Percentiles rank a stretch among this genome's conserved stretches.
phyloP scores from a whole-genome alignment of 2,113 vertebrate genomes.

The Dasyornis broadbenti region DNA sequence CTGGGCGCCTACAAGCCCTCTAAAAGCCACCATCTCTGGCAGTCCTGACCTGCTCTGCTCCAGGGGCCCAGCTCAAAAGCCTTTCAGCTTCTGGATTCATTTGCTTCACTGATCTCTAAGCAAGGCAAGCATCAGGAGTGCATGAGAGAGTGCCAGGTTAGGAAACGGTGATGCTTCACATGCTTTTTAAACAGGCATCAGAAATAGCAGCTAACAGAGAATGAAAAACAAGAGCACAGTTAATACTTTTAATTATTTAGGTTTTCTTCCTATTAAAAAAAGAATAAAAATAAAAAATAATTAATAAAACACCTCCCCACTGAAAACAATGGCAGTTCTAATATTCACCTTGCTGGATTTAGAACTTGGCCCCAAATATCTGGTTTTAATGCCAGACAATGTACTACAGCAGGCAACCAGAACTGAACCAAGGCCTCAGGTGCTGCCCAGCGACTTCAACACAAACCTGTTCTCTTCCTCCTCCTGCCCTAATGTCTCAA shows the following conservation, averaged over 20 bases:
- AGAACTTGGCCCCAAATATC: not conserved
- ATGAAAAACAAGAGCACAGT: fast-evolving
- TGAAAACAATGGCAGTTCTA: not conserved
- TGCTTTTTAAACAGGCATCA: not conserved
- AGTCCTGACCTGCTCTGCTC: not conserved
- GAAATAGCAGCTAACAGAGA: not conserved
- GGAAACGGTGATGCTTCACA: not conserved
- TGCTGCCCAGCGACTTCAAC: not conserved
- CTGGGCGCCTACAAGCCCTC: not conserved
- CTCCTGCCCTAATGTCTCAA: not conserved
- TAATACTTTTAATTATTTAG: not conserved
- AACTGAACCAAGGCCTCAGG: not conserved
- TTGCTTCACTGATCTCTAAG: not conserved
- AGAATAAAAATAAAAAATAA: not conserved
- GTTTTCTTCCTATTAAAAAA: not conserved
- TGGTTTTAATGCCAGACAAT: not conserved
- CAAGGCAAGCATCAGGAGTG: not conserved
- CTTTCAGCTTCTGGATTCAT: not conserved
- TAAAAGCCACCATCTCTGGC: not conserved
- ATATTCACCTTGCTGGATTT: not conserved
- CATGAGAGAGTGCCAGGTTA: not conserved
- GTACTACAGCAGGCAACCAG: not conserved
- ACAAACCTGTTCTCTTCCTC: not conserved
- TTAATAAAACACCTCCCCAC: not conserved
- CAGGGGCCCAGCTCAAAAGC: not conserved